A percentile compares a stretch with the other conserved stretches of the same genome.
These are phyloP conservation scores for Ectemnius lituratus DNA, from an alignment of 2,888 invertebrate species.

Conservation along the genomic window DNA sequence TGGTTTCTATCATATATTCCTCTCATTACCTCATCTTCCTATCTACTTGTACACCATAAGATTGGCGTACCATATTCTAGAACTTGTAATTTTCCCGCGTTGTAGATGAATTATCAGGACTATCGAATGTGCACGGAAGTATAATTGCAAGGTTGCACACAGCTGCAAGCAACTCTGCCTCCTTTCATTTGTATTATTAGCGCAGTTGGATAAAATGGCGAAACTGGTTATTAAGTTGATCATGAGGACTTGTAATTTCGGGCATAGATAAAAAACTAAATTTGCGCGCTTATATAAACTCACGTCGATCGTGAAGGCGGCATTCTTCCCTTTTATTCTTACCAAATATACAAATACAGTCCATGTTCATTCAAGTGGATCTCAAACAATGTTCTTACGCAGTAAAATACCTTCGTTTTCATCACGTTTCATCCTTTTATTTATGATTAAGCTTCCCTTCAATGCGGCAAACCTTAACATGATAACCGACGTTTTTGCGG, in stretches of 20 bases:
- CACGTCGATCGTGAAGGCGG: conserved; percentile 24
- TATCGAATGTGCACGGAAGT: not conserved
- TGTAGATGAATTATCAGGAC: not conserved
- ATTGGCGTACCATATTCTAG: not conserved
- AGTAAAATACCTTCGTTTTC: conserved; percentile 33
- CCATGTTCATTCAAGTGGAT: conserved; percentile 28
- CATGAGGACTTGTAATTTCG: not conserved
- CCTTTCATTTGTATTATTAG: not conserved
- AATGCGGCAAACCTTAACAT: conserved; percentile 3
- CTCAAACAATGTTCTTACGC: conserved; percentile 27
- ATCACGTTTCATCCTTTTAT: conserved; percentile 13
- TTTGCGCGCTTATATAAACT: conserved; percentile 17
- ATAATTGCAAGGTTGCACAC: not conserved
- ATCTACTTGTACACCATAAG: too few relatives aligned
- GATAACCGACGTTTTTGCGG: conserved; percentile 48
- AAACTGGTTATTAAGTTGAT: not conserved
- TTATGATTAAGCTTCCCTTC: conserved; percentile 20
- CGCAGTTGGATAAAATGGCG: not conserved
- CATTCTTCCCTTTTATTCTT: conserved; percentile 4
- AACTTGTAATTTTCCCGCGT: not conserved
- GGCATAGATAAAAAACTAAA: conserved; percentile 1
- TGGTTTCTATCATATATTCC: not conserved
- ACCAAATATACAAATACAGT: conserved; percentile 34
- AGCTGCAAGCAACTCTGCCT: not conserved
- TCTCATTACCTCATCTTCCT: not conserved